Evolutionary conservation across 2,888 invertebrate genomes (phyloP).

Genomic region (Theodoxus fluviatilis): DNA sequence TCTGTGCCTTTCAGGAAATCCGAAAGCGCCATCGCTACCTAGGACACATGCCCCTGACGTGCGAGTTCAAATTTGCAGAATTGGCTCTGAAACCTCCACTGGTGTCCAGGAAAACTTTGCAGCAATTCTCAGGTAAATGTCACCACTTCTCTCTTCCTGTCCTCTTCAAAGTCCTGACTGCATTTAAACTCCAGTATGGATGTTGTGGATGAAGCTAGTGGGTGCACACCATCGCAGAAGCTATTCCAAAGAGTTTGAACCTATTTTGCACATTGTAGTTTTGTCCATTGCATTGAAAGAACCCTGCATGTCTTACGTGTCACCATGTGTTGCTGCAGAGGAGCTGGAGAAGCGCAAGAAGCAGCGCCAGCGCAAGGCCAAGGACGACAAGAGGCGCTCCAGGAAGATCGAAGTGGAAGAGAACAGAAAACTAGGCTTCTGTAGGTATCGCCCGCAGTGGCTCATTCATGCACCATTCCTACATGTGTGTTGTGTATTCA

Average conservation of each 20-base stretch:
- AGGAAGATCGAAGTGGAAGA: conserved; percentile 78
- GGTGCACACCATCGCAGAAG: no score
- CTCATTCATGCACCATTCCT: no score
- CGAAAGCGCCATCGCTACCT: conserved; percentile 79
- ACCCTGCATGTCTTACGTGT: not conserved
- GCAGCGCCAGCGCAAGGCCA: conserved; percentile 75
- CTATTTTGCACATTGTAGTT: not conserved
- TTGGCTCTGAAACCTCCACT: conserved; percentile 79
- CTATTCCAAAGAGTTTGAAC: no score
- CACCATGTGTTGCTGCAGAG: conserved; percentile 67
- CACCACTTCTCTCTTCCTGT: not conserved
- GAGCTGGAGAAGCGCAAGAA: conserved; percentile 78
- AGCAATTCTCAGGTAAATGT: conserved; percentile 74
- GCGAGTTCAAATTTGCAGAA: conserved; percentile 89
- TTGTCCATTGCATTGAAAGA: not conserved
- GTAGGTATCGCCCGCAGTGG: no score
- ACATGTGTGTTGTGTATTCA: no score
- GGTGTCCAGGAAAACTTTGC: conserved; percentile 75
- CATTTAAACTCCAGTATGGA: no score
- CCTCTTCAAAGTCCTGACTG: not conserved
- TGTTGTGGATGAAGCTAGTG: no score
- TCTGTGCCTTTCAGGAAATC: conserved; percentile 69
- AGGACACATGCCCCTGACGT: conserved; percentile 87
- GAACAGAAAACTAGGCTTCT: conserved; percentile 74
- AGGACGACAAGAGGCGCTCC: conserved; percentile 82